Percentiles rank a stretch among this genome's conserved stretches.
phyloP scores from a whole-genome alignment of 2,888 invertebrate species.

The Ptychoptera albimana region DNA sequence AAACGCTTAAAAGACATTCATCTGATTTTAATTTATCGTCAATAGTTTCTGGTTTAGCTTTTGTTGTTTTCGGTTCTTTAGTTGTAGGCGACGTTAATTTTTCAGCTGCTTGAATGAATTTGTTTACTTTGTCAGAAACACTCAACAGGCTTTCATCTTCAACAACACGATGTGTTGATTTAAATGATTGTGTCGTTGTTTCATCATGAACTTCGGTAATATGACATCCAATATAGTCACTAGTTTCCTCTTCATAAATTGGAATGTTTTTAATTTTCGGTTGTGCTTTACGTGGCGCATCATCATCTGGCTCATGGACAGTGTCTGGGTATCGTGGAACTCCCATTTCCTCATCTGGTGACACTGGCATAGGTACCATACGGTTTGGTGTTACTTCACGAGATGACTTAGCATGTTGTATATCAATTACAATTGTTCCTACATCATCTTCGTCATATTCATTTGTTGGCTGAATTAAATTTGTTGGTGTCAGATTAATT shows the following conservation, averaged over 20 bases:
- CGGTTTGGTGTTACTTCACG: conserved; percentile 59
- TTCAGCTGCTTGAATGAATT: conserved; percentile 45
- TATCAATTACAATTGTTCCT: conserved; percentile 45
- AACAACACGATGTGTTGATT: conserved; percentile 21
- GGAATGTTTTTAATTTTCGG: conserved; percentile 34
- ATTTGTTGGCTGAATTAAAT: conserved; percentile 17
- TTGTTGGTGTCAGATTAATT: conserved; percentile 31
- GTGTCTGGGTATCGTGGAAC: conserved; percentile 57
- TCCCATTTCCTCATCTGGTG: conserved; percentile 39
- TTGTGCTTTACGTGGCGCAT: conserved; percentile 28
- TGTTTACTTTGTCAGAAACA: conserved; percentile 48
- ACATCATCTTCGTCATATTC: conserved; percentile 29
- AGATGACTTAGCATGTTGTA: conserved; percentile 57
- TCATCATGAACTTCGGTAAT: conserved; percentile 38
- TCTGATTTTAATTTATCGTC: conserved; percentile 40
- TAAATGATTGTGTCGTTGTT: conserved; percentile 32
- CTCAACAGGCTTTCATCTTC: conserved; percentile 44
- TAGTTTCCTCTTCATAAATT: conserved; percentile 39
- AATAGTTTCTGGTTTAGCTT: conserved; percentile 21
- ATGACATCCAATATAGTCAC: conserved; percentile 29
- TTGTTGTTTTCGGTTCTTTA: conserved; percentile 9
- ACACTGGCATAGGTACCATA: conserved; percentile 48
- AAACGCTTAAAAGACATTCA: conserved; percentile 47
- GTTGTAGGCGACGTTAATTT: conserved; percentile 28
- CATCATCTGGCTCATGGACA: conserved; percentile 60